Base-by-base conservation (phyloP, 2,113 vertebrate species). In the Cynoglossus semilaevis region DNA sequence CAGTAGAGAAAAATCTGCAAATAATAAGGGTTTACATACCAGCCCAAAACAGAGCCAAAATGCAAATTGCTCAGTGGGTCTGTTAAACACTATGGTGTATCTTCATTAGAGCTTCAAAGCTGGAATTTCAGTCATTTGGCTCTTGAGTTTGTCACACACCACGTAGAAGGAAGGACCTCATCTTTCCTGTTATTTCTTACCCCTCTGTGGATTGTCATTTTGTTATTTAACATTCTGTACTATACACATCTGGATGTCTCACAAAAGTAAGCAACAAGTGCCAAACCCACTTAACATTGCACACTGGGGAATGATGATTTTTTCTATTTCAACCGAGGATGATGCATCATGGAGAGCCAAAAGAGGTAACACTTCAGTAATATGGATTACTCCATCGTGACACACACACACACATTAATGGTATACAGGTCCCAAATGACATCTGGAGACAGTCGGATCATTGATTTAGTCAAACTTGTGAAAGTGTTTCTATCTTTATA, bases 21-120 rank as follows among this genome's bases (percentile, higher is more conserved):
- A 88, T 85, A 89, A 90, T 90, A 88, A 89, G 67, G 72, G 74
- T 72, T 80, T 81, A 82, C 85, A 88, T 87, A 86, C 85, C 84
- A 81, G 55, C 7, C 15, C 60, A 58, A 76, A 77, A 79, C 60
- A 63, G 49, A 80, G 72, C 85, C 76, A 84, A 84, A 85, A 87
- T 82, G 80, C 77, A 77, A 87, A 88, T 85, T 85, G 79, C 83
- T 84, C 51, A 72, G 72, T 76, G 72, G 80, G 83, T 84, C 83
- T 84, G 73, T 85, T 82, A 88, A 90, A 88, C 82, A 83, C 79
- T 76, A 85, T 83, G 79, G 82, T 82, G 75, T 77, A 83, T 87
- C 76, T 77, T 88, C 79, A 88, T 85, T 88, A 85, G 85, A 88
- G 80, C 80, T 90, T 86, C 85, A 88, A 91, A 91, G 89, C 62